Evolutionary conservation across 2,113 vertebrate species (phyloP).

Genomic region (Mormoops blainvillei): DNA sequence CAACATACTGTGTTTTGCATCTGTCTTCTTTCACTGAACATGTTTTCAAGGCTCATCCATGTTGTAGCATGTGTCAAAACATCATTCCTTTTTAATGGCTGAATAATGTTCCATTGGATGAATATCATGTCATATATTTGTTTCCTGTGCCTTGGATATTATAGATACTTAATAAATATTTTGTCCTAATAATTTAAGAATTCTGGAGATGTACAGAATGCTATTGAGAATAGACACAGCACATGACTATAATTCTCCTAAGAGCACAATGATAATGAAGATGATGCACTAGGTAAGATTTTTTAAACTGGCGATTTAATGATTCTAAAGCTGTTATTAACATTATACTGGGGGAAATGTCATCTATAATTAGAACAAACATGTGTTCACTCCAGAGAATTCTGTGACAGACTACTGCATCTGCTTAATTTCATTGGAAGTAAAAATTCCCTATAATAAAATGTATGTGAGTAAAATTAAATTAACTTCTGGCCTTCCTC

Average conservation of each 20-base stretch:
- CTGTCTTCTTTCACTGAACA: not conserved
- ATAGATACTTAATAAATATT: not conserved
- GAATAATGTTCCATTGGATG: not conserved
- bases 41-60: not conserved
- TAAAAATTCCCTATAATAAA: not conserved
- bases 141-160: not conserved
- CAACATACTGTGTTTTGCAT: not conserved
- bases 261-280: not conserved
- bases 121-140: not conserved
- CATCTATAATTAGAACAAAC: not conserved
- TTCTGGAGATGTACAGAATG: not conserved
- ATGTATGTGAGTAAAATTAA: not conserved
- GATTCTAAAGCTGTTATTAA: not conserved
- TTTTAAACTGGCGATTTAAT: not conserved
- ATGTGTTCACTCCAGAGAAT: not conserved
- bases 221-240: not conserved
- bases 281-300: not conserved
- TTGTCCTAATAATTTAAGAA: not conserved
- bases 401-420: not conserved
- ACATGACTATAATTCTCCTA: not conserved
- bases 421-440: not conserved
- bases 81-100: not conserved
- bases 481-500: not conserved
- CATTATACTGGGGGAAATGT: not conserved
- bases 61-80: not conserved